Evolutionary conservation across 2,113 vertebrate genomes (phyloP).

Genomic region (Nanorana parkeri): DNA sequence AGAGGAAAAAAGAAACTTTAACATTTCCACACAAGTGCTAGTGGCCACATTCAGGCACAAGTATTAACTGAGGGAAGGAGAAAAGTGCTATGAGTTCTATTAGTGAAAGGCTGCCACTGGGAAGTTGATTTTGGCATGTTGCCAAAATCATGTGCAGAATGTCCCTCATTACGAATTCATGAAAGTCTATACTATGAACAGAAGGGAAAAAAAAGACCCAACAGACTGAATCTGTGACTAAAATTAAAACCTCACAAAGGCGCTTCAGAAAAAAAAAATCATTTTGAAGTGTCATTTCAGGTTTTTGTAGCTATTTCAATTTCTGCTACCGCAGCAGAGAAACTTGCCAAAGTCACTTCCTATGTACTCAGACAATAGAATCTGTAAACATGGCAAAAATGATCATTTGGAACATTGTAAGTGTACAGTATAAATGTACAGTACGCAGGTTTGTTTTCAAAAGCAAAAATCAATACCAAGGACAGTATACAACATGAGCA

Average conservation of each 20-base stretch:
- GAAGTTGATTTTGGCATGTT: conserved; percentile 84
- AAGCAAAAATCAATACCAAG: neutral
- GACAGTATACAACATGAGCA: neutral
- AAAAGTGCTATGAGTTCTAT: conserved; percentile 79
- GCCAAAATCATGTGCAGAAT: conserved; percentile 83
- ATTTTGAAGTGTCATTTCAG: neutral
- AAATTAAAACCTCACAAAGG: conserved; percentile 80
- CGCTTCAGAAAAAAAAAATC: neutral
- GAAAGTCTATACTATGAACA: conserved; percentile 78
- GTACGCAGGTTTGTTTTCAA: neutral
- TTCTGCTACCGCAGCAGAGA: neutral
- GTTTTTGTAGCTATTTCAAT: neutral
- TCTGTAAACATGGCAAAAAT: neutral
- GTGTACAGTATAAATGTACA: neutral
- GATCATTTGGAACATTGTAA: neutral
- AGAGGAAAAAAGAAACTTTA: too few relatives aligned
- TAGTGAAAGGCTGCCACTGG: conserved; percentile 79
- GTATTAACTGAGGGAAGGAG: conserved; percentile 67
- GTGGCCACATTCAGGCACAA: conserved; percentile 77
- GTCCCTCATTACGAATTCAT: conserved; percentile 85
- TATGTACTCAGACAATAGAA: neutral
- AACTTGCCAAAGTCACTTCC: neutral
- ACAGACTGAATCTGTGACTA: conserved; percentile 82
- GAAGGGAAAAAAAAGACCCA: conserved; percentile 78
- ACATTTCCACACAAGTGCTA: conserved; percentile 65